Evolutionary conservation across 2,113 vertebrate genomes (phyloP).

Genomic region (Prolemur simus): DNA sequence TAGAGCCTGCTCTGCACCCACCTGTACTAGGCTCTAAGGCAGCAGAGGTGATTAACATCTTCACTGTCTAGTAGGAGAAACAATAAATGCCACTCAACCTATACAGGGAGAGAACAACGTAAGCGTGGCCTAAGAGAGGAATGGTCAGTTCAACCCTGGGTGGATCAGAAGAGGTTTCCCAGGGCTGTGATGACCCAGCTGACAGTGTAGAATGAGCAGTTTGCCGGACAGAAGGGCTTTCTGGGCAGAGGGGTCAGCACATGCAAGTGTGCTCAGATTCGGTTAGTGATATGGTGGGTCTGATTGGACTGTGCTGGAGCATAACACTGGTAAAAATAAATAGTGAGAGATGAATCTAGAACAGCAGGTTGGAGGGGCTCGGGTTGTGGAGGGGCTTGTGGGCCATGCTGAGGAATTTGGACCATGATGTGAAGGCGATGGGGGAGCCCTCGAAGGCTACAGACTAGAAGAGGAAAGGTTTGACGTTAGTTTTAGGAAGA

Average conservation of each 20-base stretch:
- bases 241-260: neutral
- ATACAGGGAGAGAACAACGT: neutral
- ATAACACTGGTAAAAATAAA: neutral
- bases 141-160: accelerated
- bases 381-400: neutral
- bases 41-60: too few relatives aligned
- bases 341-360: neutral
- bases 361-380: neutral
- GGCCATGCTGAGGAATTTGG: neutral
- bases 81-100: neutral
- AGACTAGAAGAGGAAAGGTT: neutral
- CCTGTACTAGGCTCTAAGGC: neutral
- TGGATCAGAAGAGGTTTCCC: neutral
- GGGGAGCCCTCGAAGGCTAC: neutral
- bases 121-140: neutral
- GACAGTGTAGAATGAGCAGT: neutral
- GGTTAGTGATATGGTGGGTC: neutral
- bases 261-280: neutral
- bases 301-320: neutral
- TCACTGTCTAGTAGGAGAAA: neutral
- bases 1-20: neutral
- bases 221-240: neutral
- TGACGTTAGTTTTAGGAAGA: neutral
- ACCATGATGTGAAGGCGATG: neutral
- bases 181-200: accelerated